Base-by-base conservation (phyloP, 2,888 invertebrate species). In the Eurois occulta region DNA sequence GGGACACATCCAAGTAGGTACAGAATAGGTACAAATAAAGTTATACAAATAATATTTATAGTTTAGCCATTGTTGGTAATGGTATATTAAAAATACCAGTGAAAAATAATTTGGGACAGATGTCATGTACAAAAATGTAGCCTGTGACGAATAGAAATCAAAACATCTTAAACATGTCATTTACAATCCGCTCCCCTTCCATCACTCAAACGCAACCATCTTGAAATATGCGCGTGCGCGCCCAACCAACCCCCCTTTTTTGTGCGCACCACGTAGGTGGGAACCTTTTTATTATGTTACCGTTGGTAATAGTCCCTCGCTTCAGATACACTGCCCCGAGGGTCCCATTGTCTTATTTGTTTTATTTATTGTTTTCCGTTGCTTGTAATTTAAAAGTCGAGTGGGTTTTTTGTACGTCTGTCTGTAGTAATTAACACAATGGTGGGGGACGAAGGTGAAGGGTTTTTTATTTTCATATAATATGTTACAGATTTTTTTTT, bases 221-320 rank as follows among this genome's bases (percentile, higher is more conserved):
- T 77, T 90, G 86, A 91, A 88, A 83, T 89, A 91, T 92, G 92
- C 93, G 91, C 91, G 87, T 90, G 90, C 91, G 91, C 91, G 87
- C 85, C 87, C 85, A 78, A 72, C 84, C 87, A 85, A 80, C 88
- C 90, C 91, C 90, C 82, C 79, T 87, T 92, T 91, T 92, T 92
- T 91, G 87, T 90, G 81, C 77, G 77, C 85, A 78, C 89, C 80
- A 90, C 91, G 92, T 93, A 92, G 93, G 92, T 92, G 93, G 93
- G 91, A 90, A 91, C 91, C 90, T 92, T 94, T 93, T 94, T 94
- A 92, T 94, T 90, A 91, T 90, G 90, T 92, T 92, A 90, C 91
- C 89, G 91, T 90, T 82, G 90, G 92, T 94, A 93, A 94, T 92
- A 92, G 92, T 84, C 89, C 90, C 82, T 84, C 86, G 85, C 84